These are phyloP conservation scores for Criorhina ranunculi DNA, from an alignment of 2,888 invertebrate genomes.

Conservation along the genomic window DNA sequence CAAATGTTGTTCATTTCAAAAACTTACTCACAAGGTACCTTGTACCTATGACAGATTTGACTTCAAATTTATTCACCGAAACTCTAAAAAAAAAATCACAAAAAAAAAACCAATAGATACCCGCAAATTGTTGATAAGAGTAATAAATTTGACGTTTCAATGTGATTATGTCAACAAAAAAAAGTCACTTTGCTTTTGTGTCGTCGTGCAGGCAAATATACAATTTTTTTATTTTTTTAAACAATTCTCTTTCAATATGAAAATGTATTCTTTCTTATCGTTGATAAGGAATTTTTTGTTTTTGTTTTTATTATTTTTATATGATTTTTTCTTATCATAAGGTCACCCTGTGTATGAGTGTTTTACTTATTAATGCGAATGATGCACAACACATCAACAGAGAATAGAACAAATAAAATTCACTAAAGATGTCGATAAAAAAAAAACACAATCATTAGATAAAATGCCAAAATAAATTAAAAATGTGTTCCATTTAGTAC, in stretches of 20 bases:
- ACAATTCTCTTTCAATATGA: not conserved
- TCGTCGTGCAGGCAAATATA: not conserved
- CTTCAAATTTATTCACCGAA: too few relatives aligned
- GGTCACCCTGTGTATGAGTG: conserved; percentile 40
- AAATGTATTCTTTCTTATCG: conserved; percentile 10
- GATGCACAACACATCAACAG: conserved; percentile 35
- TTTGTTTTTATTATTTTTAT: not conserved
- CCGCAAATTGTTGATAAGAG: too few relatives aligned
- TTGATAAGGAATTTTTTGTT: conserved; percentile 20
- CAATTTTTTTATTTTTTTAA: not conserved
- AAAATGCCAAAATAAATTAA: not conserved
- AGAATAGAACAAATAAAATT: conserved; percentile 2
- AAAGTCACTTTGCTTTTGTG: not conserved
- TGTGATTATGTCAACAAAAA: not conserved
- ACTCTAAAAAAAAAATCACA: too few relatives aligned
- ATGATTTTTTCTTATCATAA: conserved; percentile 35
- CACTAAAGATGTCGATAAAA: not conserved
- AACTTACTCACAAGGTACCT: too few relatives aligned
- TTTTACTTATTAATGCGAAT: too few relatives aligned
- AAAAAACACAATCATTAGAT: not conserved
- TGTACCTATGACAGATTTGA: too few relatives aligned
- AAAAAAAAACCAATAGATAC: too few relatives aligned
- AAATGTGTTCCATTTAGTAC: conserved; percentile 6
- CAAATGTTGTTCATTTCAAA: too few relatives aligned
- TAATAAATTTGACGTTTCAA: not conserved